phyloP scores from a whole-genome alignment of 2,888 invertebrate species.

The Pocota personata region DNA sequence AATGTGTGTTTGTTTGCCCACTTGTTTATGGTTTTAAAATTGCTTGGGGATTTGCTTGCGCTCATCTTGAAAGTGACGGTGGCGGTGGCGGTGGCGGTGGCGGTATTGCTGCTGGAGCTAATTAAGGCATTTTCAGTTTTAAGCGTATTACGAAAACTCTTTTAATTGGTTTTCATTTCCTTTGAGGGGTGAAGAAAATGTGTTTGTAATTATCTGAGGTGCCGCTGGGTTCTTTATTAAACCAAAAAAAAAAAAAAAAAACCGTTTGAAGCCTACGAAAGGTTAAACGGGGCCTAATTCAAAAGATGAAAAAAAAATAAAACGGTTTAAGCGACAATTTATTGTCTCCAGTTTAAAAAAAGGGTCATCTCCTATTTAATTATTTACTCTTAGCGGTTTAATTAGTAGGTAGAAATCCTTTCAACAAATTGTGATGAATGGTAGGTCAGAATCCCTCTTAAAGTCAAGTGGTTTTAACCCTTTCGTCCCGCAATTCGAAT shows the following conservation, averaged over 20 bases:
- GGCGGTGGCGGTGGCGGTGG: background rate
- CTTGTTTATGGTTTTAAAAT: slow-evolving; percentile 57
- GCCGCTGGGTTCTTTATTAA: slow-evolving; percentile 17
- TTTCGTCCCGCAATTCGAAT: no score
- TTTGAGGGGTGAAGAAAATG: slow-evolving; percentile 21
- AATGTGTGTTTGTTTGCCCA: slow-evolving; percentile 47
- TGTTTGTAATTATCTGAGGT: slow-evolving; percentile 48
- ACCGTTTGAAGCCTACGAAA: slow-evolving; percentile 6
- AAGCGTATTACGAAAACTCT: slow-evolving; percentile 51
- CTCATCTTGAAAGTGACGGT: background rate
- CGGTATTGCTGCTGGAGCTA: slow-evolving; percentile 36
- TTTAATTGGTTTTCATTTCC: slow-evolving; percentile 62
- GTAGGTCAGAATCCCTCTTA: background rate
- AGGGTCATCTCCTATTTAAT: background rate
- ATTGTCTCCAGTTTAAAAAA: background rate
- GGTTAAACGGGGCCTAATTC: slow-evolving; percentile 15
- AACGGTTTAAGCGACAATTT: background rate
- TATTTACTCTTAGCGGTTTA: background rate
- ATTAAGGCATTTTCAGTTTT: slow-evolving; percentile 65
- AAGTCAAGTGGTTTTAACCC: background rate
- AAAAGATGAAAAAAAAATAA: slow-evolving; percentile 3
- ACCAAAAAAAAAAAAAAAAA: background rate
- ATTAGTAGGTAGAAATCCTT: background rate
- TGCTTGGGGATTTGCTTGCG: slow-evolving; percentile 35
- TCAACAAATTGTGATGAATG: slow-evolving; percentile 4